phyloP scores from a whole-genome alignment of 2,888 invertebrate species.

The Drosophila subquinaria region DNA sequence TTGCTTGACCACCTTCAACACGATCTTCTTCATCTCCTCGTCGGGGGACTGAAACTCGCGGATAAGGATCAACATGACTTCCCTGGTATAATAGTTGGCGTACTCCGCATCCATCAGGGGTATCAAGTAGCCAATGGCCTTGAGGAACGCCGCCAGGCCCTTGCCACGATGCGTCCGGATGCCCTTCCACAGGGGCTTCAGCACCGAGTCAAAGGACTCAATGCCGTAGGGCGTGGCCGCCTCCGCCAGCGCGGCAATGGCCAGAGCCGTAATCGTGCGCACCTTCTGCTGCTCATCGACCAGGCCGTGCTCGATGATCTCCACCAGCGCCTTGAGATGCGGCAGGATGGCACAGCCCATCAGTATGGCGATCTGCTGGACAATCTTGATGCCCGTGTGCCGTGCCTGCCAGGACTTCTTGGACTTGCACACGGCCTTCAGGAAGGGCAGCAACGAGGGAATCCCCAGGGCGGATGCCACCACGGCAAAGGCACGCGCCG shows the following conservation, averaged over 20 bases:
- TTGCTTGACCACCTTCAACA: conserved; percentile 99
- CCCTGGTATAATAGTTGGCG: conserved; percentile 99
- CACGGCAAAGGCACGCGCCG: conserved; percentile 99
- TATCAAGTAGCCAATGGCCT: conserved; percentile 99
- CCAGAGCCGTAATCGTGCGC: conserved; percentile 98
- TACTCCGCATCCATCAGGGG: conserved; percentile 99
- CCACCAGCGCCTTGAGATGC: conserved; percentile 98
- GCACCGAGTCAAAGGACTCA: conserved; percentile 99
- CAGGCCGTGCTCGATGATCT: conserved; percentile 99
- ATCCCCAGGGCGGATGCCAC: conserved; percentile 99
- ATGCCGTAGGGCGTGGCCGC: conserved; percentile 99
- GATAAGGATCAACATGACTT: conserved; percentile 96
- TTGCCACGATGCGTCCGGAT: conserved; percentile 95
- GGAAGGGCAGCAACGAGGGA: conserved; percentile 97
- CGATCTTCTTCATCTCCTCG: conserved; percentile 99
- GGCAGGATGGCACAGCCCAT: conserved; percentile 99
- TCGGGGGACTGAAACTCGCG: conserved; percentile 99
- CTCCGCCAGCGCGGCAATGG: conserved; percentile 99
- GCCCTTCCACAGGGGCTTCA: conserved; percentile 99
- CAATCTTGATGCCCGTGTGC: conserved; percentile 99
- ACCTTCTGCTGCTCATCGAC: conserved; percentile 99
- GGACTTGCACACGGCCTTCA: conserved; percentile 99
- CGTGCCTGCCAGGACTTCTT: conserved; percentile 99
- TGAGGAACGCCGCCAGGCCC: conserved; percentile 99
- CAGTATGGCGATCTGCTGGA: conserved; percentile 99